Base-by-base conservation (phyloP, 2,797 vertebrate species). In the Buceros bicornis region DNA sequence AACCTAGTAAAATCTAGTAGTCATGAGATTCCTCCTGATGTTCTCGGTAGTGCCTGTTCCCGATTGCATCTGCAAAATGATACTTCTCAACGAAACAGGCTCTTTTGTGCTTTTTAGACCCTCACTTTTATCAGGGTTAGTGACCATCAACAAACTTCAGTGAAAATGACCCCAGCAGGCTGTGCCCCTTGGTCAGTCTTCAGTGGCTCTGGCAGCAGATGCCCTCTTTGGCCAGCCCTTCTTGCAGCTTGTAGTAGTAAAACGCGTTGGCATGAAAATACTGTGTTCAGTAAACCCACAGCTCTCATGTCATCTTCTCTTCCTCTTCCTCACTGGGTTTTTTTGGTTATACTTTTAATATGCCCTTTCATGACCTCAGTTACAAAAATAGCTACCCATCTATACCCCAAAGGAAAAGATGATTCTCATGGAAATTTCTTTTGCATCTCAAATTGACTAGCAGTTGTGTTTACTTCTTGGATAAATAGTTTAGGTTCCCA, bases 371-470 rank as follows among this genome's bases (percentile, higher is more conserved):
- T 90, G 95, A 91, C 79, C 82, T 91, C 56, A 11, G 54, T 88
- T 88, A 43, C 87, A 91, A 94, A 96, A 96, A 95, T 95, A 96
- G 58, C 91, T 62, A 56, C 45, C 11, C 73, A 91, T 89, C 82
- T 88, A 90, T 91, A 94, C 87, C 72, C 95, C 66, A 66, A 86
- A 95, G 95, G 93, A 96, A 80, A 95, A 86, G 80, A 95, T 47
- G 31, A 82, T 91, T 91, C 80, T 91, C 62, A 91, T 0, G 7
- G 87, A 96, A 91, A 70, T 88, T 31, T 82, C 25, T 87, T 89
- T 73, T 94, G 54, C 76, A 78, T 94, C 54, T 96, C 76, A 90
- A 58, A 42, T 88, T 81, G 43, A 69, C 65, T 71, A 72, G 31
- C 53, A 47, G 33, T 94, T 85, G 15, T 90, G 74, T 93, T 95